Base-by-base conservation (phyloP, 2,888 invertebrate genomes). In the Dicycla oo region DNA sequence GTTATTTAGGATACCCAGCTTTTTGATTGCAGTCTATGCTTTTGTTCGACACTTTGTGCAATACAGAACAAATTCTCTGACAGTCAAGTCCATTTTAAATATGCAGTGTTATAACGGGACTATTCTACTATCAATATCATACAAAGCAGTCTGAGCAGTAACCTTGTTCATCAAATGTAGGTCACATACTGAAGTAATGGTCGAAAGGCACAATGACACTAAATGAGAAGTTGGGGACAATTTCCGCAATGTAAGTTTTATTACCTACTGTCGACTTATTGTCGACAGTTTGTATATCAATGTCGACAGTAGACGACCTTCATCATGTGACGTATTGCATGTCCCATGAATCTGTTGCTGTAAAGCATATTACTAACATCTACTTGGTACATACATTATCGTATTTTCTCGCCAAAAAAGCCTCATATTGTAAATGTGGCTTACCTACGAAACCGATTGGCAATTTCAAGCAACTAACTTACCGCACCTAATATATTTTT, bases 181-280 rank as follows among this genome's bases (percentile, higher is more conserved):
- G 78, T 69, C 76, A 54, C 45, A 18, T 30, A 43, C 3, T n/a
- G 23, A 47, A 51, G 38, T 53, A 58, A 53, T 10, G 45, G 40
- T 20, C 26, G 47, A 76, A 54, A 47, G 40, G 40, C 13, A 81
- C 76, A 77, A 75, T 81, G 30, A 18, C 56, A 23, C 7, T n/a
- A 30, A 69, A 56, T 47, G 13, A 18, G 43, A 54, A 49, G 34
- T 60, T 53, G 61, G 45, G 8, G 23, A 63, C 58, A 30, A 77
- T 56, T 64, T 78, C 82, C 82, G 82, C 63, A 54, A 54, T 58
- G 5, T 40, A 49, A 51, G 23, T 57, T 61, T 76, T 67, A 76
- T 76, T 61, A 40, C 26, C 38, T 49, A 13, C 54, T 45, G 61
- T 11, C 43, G 10, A 10, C 18, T 61, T 47, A 43, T 80, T 75